These are phyloP conservation scores for Aldrovandia affinis DNA, from an alignment of 2,797 vertebrate genomes.

Conservation along the genomic window DNA sequence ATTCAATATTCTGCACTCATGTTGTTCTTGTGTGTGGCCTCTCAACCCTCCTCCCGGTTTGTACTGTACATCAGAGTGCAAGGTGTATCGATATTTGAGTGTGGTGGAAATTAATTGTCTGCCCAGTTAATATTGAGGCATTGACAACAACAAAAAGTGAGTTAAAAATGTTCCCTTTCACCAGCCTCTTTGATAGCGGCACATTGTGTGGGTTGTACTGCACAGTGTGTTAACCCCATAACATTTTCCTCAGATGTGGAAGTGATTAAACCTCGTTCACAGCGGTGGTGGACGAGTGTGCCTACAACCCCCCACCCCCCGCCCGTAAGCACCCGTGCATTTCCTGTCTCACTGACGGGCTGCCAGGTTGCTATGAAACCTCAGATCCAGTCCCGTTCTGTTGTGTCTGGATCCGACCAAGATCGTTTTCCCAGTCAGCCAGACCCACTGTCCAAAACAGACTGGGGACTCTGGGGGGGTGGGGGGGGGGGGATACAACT, in stretches of 20 bases:
- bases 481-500: no score
- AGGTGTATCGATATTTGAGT: background rate
- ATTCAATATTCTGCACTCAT: background rate
- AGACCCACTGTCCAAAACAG: background rate
- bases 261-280: conserved; percentile 77
- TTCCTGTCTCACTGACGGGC: conserved; percentile 75
- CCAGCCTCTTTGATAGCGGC: conserved; percentile 55
- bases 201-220: conserved; percentile 49
- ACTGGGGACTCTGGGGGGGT: background rate
- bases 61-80: background rate
- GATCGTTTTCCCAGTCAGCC: background rate
- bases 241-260: conserved; percentile 77
- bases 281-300: conserved; percentile 70
- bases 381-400: background rate
- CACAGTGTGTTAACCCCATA: conserved; percentile 71
- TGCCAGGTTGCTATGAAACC: conserved; percentile 57
- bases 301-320: conserved; percentile 67
- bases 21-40: background rate
- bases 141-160: background rate
- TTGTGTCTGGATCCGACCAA: background rate
- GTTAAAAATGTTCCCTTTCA: background rate
- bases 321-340: conserved; percentile 78
- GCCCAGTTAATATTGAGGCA: background rate
- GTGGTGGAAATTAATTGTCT: background rate
- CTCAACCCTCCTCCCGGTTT: background rate